Evolutionary conservation across 2,888 invertebrate species (phyloP), one percentile per base, ranked within the genome.

Genomic region (Phengaris arion): DNA sequence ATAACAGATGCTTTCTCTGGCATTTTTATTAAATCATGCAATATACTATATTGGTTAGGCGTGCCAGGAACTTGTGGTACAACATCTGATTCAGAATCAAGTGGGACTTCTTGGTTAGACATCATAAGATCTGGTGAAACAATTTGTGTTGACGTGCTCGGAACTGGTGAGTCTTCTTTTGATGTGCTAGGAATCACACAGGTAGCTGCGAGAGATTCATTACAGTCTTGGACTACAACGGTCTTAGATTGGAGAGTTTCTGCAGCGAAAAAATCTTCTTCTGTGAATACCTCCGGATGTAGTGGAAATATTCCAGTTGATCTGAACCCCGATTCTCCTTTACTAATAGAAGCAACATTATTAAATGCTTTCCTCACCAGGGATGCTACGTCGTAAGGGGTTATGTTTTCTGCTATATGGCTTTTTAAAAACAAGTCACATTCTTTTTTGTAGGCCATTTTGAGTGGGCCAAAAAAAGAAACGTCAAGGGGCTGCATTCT

Each of bases 321-420:
- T 79, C 70, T 75, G 80, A 86, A 84, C n/a, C 84, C 84, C 22
- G 84, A 78, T 80, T 81, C 83, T 75, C 78, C 83, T 81, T 86
- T 85, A 54, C 77, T 81, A 69, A 85, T 82, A 76, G 81, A 81
- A 0, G 83, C 83, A 76, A 79, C 77, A 70, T 64, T 78, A 74
- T 64, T 57, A 74, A 72, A 80, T 76, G 78, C 79, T 76, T 77
- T 79, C 52, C 59, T 78, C 12, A 76, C 55, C 74, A 79, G 74
- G 48, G 81, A 79, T 52, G 83, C 83, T 68, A 85, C 79, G 69
- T 84, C 83, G 75, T 82, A 83, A 48, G 82, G 83, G 7, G 83
- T 83, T 78, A 83, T 83, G 45, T 77, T 79, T 79, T 81, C 77
- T 76, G 70, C 74, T 8, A 77, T 75, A 64, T 81, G 81, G 35